Base-by-base conservation (phyloP, 2,113 vertebrate species). In the Sterrhoptilus dennistouni region DNA sequence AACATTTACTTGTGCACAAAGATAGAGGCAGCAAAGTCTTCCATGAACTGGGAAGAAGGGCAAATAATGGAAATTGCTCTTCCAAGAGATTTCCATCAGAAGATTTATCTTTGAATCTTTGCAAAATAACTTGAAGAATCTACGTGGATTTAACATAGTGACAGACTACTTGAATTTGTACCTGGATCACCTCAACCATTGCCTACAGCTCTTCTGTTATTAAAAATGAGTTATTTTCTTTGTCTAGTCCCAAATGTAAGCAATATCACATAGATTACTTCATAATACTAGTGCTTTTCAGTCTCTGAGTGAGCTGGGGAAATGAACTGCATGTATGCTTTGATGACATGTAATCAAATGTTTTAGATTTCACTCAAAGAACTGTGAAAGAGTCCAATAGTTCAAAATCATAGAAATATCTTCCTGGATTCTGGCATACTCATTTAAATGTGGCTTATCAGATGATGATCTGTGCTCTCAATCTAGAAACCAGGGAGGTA, bases 291-390 rank as follows among this genome's bases (percentile, higher is more conserved):
- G 70, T 49, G 63, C 59, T 96, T 96, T 95, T 90, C 53, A 82
- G 70, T 65, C 81, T 91, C 53, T 57, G 44, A 92, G 77, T 61
- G 69, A 94, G 74, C 66, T 64, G 59, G 93, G 52, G 45, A 90
- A 96, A 96, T 65, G 36, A 94, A 90, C 50, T 65, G 16, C 54
- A 59, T 74, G 16, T 50, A 90, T 66, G 89, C 93, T 94, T 96
- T 94, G 91, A 96, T 91, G 84, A 94, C 47, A 94, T 79, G 78
- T 63, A 95, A 95, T 95, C 93, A 91, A 97, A 85, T 77, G 66
- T 88, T 95, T 95, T n/a, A 91, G 50, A 94, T 96, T 95, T 96
- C 87, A 96, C 93, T 94, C 63, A 93, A 79, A 93, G 70, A 91
- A 83, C 93, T 96, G 87, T 88, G 71, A 91, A 96, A 79, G 78